These are phyloP conservation scores for Drosophila elegans DNA, from an alignment of 1,140 invertebrate species.

Conservation along the genomic window DNA sequence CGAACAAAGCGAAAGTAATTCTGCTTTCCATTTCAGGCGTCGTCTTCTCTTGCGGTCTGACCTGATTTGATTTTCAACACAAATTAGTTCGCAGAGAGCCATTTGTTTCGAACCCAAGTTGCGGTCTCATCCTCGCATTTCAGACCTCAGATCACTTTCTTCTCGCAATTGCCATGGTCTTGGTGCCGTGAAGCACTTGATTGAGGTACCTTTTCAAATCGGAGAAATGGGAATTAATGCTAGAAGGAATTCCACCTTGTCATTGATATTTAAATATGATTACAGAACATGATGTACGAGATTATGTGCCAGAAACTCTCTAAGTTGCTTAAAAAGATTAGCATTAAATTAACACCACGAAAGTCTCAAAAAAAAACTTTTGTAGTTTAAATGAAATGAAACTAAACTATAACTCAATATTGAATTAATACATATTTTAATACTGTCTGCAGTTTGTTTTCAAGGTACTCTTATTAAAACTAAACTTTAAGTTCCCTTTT, in stretches of 20 bases:
- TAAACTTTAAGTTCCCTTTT: no score
- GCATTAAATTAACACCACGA: no score
- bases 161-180: constrained; percentile 35
- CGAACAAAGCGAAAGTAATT: constrained; percentile 71
- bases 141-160: constrained; percentile 31
- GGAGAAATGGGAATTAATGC: constrained; percentile 10
- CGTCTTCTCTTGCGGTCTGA: constrained; percentile 50
- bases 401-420: no score
- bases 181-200: constrained; percentile 24
- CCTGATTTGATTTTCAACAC: constrained; percentile 62
- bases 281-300: constrained; percentile 2
- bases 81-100: constrained; percentile 57
- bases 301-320: not conserved
- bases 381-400: no score
- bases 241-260: constrained; percentile 30
- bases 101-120: constrained; percentile 56
- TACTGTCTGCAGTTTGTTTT: no score
- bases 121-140: constrained; percentile 54
- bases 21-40: constrained; percentile 74
- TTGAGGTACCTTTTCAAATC: constrained; percentile 34
- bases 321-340: no score
- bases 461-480: no score
- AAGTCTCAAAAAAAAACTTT: no score
- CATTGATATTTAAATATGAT: constrained; percentile 30
- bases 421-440: no score